phyloP scores from a whole-genome alignment of 1,140 invertebrate species.

The Hyles vespertilio region DNA sequence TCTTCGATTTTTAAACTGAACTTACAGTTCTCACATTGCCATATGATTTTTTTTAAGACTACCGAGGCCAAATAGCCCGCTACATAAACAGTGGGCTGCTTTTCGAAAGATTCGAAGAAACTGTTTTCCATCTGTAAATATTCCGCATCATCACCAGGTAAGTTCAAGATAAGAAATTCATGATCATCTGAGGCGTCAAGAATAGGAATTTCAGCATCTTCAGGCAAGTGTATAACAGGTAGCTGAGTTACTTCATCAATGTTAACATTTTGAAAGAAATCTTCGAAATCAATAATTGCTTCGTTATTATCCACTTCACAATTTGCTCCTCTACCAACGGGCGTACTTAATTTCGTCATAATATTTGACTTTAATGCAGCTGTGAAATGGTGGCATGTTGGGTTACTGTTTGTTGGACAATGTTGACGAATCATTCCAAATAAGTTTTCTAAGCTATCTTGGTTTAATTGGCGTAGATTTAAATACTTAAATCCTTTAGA shows the following conservation, averaged over 20 bases:
- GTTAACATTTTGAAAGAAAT: neutral
- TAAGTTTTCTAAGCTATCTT: conserved; percentile 25
- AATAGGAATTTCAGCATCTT: neutral
- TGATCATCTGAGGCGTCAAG: neutral
- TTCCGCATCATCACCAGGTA: neutral
- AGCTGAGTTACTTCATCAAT: neutral
- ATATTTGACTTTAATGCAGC: conserved; percentile 18
- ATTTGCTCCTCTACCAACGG: conserved; percentile 10
- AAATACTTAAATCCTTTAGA: conserved; percentile 20
- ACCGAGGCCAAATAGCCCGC: neutral
- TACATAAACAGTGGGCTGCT: conserved; percentile 4
- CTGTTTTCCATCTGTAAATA: neutral
- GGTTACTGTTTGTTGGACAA: conserved; percentile 21
- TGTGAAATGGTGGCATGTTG: conserved; percentile 20
- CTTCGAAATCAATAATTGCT: conserved; percentile 14
- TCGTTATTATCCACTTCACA: conserved; percentile 15
- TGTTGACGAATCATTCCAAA: conserved; percentile 26
- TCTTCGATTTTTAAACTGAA: neutral
- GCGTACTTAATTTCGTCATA: conserved; percentile 11
- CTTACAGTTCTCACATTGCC: neutral
- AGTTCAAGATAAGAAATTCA: neutral
- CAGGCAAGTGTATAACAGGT: neutral
- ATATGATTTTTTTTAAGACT: neutral
- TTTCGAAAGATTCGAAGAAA: conserved; percentile 1
- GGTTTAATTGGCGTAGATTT: conserved; percentile 25